Evolutionary conservation across 2,888 invertebrate species (phyloP).

Genomic region (Coremacera marginata): DNA sequence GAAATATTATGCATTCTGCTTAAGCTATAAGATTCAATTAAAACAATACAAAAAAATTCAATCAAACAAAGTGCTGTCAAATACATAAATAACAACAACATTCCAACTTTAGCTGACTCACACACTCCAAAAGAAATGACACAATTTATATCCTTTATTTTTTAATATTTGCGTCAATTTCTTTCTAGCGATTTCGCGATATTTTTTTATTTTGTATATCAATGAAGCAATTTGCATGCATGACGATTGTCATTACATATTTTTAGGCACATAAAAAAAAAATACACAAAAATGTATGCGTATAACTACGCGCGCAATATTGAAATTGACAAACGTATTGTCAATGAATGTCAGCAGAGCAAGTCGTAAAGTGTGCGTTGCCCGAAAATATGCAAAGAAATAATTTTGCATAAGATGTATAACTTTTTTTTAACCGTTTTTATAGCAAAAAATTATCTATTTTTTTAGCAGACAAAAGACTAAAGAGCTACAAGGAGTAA

Average conservation of each 20-base stretch:
- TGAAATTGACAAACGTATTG: conserved; percentile 55
- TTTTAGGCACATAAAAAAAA: conserved; percentile 54
- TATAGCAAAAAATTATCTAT: background rate
- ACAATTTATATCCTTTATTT: conserved; percentile 29
- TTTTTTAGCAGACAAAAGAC: background rate
- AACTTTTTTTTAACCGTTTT: background rate
- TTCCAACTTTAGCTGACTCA: background rate
- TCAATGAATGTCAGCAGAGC: background rate
- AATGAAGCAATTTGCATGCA: conserved; percentile 68
- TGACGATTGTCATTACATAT: conserved; percentile 64
- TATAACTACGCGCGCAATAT: conserved; percentile 45
- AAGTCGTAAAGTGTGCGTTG: background rate
- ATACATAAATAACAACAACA: conserved; percentile 20
- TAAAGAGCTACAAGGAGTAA: background rate
- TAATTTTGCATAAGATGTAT: background rate
- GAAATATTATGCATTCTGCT: background rate
- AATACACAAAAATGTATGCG: too few relatives aligned
- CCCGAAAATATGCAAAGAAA: conserved; percentile 23
- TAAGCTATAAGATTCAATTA: conserved; percentile 9
- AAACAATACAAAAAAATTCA: conserved; percentile 55
- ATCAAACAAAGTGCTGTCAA: conserved; percentile 60
- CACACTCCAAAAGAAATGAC: conserved; percentile 14
- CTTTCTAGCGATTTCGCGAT: conserved; percentile 7
- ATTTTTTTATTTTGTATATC: conserved; percentile 32
- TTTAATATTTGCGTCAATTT: conserved; percentile 7